A percentile compares a stretch with the other conserved stretches of the same genome.
These are phyloP conservation scores for Phoxinus dragarum DNA, from an alignment of 2,797 vertebrate genomes.

Conservation along the genomic window DNA sequence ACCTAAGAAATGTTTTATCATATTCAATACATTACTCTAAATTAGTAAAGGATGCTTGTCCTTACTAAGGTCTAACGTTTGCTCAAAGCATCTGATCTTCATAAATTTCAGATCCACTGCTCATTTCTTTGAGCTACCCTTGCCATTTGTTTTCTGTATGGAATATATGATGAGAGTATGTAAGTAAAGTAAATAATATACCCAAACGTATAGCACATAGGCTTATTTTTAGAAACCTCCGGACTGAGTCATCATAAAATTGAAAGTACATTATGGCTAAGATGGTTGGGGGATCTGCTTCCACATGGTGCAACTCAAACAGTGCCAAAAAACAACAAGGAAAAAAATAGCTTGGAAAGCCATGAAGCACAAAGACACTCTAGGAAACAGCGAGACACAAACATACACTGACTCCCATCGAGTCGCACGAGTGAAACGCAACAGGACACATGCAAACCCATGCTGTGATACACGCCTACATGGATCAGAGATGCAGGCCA, in stretches of 20 bases:
- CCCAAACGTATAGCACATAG: background rate
- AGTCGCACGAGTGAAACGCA: constrained; percentile 35
- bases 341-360: constrained; percentile 18
- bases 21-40: background rate
- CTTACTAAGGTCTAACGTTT: constrained; percentile 46
- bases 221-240: constrained; percentile 35
- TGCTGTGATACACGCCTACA: constrained; percentile 55
- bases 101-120: background rate
- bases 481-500: constrained; percentile 53
- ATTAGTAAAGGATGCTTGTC: constrained; percentile 36
- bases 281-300: constrained; percentile 30
- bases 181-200: constrained; percentile 19
- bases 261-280: constrained; percentile 25
- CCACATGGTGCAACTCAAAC: constrained; percentile 31
- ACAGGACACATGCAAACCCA: constrained; percentile 42
- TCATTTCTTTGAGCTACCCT: background rate
- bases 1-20: constrained; percentile 27
- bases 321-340: constrained; percentile 14
- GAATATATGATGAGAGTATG: background rate
- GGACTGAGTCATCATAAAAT: constrained; percentile 43
- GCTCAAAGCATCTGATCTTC: background rate
- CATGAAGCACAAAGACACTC: constrained; percentile 18
- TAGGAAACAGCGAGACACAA: constrained; percentile 37
- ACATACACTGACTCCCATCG: constrained; percentile 41
- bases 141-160: background rate